phyloP scores from a whole-genome alignment of 2,888 invertebrate species.

The Elmis aenea region DNA sequence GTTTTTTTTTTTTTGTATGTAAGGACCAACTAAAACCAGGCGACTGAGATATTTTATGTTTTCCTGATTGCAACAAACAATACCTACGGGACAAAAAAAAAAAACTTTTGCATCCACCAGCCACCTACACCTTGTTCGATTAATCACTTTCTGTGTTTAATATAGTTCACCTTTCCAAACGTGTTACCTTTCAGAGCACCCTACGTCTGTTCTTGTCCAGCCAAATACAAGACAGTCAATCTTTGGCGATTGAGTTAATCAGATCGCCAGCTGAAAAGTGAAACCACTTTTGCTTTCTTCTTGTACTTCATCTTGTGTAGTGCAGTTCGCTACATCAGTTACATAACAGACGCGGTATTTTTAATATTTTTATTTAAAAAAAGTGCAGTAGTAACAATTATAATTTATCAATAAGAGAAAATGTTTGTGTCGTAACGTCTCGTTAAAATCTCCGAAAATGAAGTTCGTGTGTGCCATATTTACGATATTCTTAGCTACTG shows the following conservation, averaged over 20 bases:
- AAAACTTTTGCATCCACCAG: conserved; percentile 1
- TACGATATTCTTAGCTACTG: conserved; percentile 17
- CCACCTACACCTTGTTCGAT: conserved; percentile 8
- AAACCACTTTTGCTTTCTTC: conserved; percentile 32
- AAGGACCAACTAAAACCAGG: too few species aligned
- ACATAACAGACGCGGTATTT: too few species aligned
- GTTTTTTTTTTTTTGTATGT: too few species aligned
- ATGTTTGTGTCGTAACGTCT: too few species aligned
- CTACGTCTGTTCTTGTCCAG: conserved; percentile 11
- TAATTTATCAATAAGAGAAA: too few species aligned
- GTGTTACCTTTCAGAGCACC: conserved; percentile 15
- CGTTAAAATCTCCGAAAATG: too few species aligned
- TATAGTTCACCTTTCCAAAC: conserved; percentile 17
- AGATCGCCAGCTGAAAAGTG: conserved; percentile 30
- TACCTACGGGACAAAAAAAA: neutral
- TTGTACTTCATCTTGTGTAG: conserved; percentile 2
- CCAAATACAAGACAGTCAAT: conserved; percentile 29
- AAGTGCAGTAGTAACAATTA: too few species aligned
- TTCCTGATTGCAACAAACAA: neutral
- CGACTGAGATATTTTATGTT: too few species aligned
- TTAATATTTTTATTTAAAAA: too few species aligned
- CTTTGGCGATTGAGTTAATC: conserved; percentile 33
- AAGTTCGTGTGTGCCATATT: conserved; percentile 10
- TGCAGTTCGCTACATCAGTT: neutral
- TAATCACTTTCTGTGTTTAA: too few species aligned